These are phyloP conservation scores for Corythornis cristatus DNA, from an alignment of 2,113 vertebrate genomes.

Conservation along the genomic window DNA sequence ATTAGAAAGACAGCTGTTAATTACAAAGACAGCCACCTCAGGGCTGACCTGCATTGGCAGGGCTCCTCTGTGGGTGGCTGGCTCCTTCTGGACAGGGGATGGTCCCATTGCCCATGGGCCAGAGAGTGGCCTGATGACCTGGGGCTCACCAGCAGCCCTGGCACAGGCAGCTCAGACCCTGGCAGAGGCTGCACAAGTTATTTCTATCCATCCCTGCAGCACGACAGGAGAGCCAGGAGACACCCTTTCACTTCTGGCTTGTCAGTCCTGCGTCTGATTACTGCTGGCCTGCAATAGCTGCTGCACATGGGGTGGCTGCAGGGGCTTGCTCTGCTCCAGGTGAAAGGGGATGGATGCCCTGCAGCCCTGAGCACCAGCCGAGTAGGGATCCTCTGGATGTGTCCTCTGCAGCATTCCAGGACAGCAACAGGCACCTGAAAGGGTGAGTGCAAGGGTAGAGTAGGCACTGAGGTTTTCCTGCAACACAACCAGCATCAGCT, in stretches of 20 bases:
- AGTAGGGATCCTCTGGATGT: neutral
- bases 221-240: neutral
- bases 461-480: neutral
- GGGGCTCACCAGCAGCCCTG: neutral
- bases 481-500: neutral
- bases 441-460: neutral
- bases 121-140: neutral
- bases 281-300: neutral
- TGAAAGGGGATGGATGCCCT: neutral
- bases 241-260: neutral
- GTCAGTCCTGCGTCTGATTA: neutral
- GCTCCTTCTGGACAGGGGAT: neutral
- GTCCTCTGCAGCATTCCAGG: rapidly evolving
- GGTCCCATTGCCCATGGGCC: neutral
- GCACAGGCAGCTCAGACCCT: rapidly evolving
- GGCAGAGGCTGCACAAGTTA: neutral
- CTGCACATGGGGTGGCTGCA: neutral
- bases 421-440: rapidly evolving
- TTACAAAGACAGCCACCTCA: rapidly evolving
- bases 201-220: neutral
- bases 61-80: neutral
- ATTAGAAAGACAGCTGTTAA: neutral
- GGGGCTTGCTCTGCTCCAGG: neutral
- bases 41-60: neutral
- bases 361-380: neutral